Percentiles rank a stretch among this genome's conserved stretches.
These are phyloP conservation scores for Gobio gobio DNA, from an alignment of 2,113 vertebrate species.

Conservation along the genomic window DNA sequence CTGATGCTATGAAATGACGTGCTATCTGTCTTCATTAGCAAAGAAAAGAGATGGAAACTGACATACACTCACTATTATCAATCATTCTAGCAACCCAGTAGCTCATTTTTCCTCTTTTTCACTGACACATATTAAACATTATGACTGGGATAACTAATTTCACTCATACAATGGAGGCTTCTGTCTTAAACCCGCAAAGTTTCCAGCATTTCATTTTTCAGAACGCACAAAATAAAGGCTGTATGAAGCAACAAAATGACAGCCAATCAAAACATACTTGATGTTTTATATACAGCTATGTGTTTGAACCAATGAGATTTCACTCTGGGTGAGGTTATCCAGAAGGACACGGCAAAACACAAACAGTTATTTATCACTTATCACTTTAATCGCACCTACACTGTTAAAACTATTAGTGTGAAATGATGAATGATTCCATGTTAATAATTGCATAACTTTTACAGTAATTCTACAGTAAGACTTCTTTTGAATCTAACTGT, in stretches of 20 bases:
- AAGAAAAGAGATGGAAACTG: slow-evolving; percentile 27
- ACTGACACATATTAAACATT: not conserved
- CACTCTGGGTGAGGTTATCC: not conserved
- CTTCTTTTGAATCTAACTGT: no score
- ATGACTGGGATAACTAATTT: not conserved
- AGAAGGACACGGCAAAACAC: not conserved
- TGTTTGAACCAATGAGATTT: not conserved
- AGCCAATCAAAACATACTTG: not conserved
- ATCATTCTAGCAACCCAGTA: slow-evolving; percentile 7
- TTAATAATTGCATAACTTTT: no score
- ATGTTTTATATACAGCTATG: not conserved
- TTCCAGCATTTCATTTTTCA: not conserved
- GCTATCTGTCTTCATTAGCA: slow-evolving; percentile 50
- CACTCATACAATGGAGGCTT: not conserved
- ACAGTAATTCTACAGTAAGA: no score
- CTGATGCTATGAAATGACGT: slow-evolving; percentile 13
- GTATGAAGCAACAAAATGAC: not conserved
- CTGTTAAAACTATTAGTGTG: no score
- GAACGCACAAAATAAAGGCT: not conserved
- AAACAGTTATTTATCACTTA: not conserved
- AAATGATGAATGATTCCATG: no score
- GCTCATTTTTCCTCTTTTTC: slow-evolving; percentile 26
- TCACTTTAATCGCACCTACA: not conserved
- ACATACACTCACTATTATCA: slow-evolving; percentile 1
- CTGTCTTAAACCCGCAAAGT: not conserved